Conservation (phyloP, 2,113 vertebrate genomes). For the Pampusana beccarii region DNA sequence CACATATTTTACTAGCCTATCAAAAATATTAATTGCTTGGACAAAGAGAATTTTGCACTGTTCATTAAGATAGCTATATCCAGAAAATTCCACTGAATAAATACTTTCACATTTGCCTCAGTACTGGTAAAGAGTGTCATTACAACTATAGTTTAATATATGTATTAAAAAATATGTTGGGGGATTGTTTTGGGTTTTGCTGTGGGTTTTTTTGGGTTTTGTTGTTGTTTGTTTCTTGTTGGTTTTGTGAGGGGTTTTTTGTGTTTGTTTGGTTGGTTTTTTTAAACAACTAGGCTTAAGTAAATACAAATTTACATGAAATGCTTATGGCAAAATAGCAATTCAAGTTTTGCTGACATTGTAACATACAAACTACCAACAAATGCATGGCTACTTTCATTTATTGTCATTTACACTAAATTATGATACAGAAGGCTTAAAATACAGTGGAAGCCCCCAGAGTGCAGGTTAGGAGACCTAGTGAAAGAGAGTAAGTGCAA, state of each 20-base stretch:
- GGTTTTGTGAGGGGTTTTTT: too few species aligned
- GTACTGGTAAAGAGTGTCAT: constrained; percentile 36
- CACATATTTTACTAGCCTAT: constrained; percentile 53
- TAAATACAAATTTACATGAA: background rate
- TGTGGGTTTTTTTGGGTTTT: background rate
- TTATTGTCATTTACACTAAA: background rate
- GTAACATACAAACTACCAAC: constrained; percentile 21
- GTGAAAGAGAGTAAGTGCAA: constrained; percentile 18
- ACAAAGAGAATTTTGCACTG: constrained; percentile 44
- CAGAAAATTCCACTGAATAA: constrained; percentile 72
- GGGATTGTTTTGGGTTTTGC: accelerated
- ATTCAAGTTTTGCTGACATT: constrained; percentile 47
- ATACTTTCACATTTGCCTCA: constrained; percentile 44
- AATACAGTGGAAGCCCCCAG: background rate
- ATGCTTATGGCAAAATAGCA: background rate
- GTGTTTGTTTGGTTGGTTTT: background rate
- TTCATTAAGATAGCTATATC: constrained; percentile 69
- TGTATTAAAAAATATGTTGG: constrained; percentile 16
- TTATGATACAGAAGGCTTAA: background rate
- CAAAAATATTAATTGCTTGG: constrained; percentile 58
- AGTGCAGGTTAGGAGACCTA: constrained; percentile 12
- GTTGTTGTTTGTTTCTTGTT: background rate
- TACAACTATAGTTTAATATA: constrained; percentile 54
- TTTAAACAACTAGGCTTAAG: constrained; percentile 17
- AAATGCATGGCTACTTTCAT: background rate